phyloP scores from a whole-genome alignment of 2,113 vertebrate species.

The Oryzias celebensis region DNA sequence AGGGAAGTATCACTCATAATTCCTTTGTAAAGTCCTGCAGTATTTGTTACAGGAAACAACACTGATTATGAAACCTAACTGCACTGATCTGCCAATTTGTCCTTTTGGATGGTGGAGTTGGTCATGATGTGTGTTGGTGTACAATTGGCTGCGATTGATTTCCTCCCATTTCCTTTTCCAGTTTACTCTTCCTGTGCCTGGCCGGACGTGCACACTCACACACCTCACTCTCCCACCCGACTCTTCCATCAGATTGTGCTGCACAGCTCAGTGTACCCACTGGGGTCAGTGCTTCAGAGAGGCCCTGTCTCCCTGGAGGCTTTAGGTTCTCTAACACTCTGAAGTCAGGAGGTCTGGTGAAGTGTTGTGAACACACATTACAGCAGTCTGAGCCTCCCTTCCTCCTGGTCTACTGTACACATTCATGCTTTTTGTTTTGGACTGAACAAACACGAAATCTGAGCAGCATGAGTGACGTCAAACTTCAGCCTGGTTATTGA shows the following conservation, averaged over 20 bases:
- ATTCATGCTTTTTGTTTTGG: not conserved
- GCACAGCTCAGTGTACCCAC: constrained; percentile 46
- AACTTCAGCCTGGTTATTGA: not conserved
- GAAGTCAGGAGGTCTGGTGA: constrained; percentile 14
- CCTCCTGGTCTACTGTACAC: constrained; percentile 6
- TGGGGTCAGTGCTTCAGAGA: constrained; percentile 48
- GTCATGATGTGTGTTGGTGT: constrained; percentile 33
- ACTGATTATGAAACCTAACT: no score
- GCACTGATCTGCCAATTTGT: no score
- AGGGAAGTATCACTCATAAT: no score
- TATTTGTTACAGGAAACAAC: no score
- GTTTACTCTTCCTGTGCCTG: not conserved
- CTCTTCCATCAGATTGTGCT: constrained; percentile 53
- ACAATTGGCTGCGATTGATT: constrained; percentile 53
- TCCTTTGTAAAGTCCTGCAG: no score
- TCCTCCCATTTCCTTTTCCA: constrained; percentile 49
- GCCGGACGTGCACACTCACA: constrained; percentile 13
- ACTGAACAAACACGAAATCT: constrained; percentile 1
- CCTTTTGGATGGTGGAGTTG: constrained; percentile 3
- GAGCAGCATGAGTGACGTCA: not conserved
- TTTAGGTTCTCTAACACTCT: constrained; percentile 27
- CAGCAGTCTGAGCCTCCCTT: not conserved
- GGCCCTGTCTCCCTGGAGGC: constrained; percentile 45
- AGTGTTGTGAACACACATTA: constrained; percentile 24
- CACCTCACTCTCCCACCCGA: constrained; percentile 5